Base-by-base conservation (phyloP, 2,797 vertebrate genomes). In the Ctenopoma multispine region DNA sequence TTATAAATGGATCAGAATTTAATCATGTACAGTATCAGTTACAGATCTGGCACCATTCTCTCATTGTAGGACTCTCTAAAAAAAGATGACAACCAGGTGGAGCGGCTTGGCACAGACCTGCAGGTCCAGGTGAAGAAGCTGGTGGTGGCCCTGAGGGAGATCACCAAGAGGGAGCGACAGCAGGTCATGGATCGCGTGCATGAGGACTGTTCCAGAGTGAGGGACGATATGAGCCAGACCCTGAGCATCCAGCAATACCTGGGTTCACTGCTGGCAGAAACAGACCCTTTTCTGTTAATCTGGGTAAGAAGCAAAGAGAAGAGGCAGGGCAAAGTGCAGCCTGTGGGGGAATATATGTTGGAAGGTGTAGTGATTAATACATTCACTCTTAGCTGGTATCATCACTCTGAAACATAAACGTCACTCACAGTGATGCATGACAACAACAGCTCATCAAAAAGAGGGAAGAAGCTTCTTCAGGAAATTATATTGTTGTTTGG, bases 271-370 rank as follows among this genome's bases (percentile, higher is more conserved):
- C 86, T 93, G 74, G 79, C 81, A 5, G 91, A 93, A 83, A 89
- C 84, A 0, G 94, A 94, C 87, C 93, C 93, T 62, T 94, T 93
- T 84, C 74, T 94, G 63, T 90, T 95, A 56, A 92, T 95, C 81
- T 93, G 93, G 93, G 93, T 94, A 74, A 84, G 88, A 55, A 8
- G 8, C 31, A 34, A 34, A 1, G 31, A 7, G 9, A 34, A 34
- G 31, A 34, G 31, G 17, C 41, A 18, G 41, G 17, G 41, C 41
- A 18, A 43, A 43, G 41, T 18, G 15, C 17, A 7, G 41, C 2
- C 17, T 44, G 5, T 43, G 41, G 5, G 18, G 41, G 41, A 44
- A 44, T 44, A 44, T 44, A 18, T 20, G 11, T 44, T 12, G 9
- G 9, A 46, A 8, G n/a, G n/a, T 46, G n/a, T 8, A 8, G 3